Conservation (phyloP, 2,888 invertebrate species). For the Amaurobius ferox region DNA sequence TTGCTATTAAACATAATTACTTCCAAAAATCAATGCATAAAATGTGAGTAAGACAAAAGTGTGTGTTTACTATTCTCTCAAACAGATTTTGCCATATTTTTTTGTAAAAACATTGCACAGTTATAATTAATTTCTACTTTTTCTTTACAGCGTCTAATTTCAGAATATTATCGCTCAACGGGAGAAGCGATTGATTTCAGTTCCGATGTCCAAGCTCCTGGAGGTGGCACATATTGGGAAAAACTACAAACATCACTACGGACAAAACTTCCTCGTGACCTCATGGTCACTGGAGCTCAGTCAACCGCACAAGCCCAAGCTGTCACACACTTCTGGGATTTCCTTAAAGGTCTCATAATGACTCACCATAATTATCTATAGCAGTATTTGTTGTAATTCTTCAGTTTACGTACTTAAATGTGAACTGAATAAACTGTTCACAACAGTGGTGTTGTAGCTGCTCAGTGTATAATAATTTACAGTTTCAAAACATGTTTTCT, state of each 20-base stretch:
- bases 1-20: too few species aligned
- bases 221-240: constrained; percentile 86
- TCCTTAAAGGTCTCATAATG: constrained; percentile 73
- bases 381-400: too few species aligned
- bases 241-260: constrained; percentile 84
- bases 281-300: constrained; percentile 73
- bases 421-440: too few species aligned
- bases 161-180: constrained; percentile 88
- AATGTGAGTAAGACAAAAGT: too few species aligned
- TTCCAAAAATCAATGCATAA: too few species aligned
- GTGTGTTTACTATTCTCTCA: too few species aligned
- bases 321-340: constrained; percentile 74
- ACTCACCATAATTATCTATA: constrained; percentile 14
- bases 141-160: constrained; percentile 83
- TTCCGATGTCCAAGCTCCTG: constrained; percentile 5
- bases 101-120: too few species aligned
- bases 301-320: constrained; percentile 73
- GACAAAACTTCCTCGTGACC: constrained; percentile 87
- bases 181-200: constrained; percentile 83
- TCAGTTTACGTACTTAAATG: too few species aligned
- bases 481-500: too few species aligned
- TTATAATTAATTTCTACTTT: not conserved
- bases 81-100: too few species aligned
- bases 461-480: too few species aligned
- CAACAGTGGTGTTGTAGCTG: too few species aligned